Evolutionary conservation across 2,888 invertebrate genomes (phyloP), one percentile per base, ranked within the genome.

Genomic region (Syrphus vitripennis): DNA sequence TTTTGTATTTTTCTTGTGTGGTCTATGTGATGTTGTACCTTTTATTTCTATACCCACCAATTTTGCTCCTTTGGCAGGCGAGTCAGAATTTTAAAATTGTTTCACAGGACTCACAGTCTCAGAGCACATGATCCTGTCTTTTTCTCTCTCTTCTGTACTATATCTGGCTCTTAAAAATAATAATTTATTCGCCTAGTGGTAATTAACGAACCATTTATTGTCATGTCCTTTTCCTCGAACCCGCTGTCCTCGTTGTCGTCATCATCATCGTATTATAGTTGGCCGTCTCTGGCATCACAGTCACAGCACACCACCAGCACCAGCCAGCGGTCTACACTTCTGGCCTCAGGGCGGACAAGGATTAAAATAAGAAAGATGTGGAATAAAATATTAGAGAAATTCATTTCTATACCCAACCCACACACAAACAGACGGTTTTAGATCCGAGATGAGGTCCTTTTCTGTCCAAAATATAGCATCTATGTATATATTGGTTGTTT

Each of bases 361-460:
- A 90, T 90, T 90, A 90, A 91, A 90, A 91, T 90, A 90, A 91
- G 91, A 90, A 90, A 90, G 91, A 90, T 91, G 90, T 90, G 90
- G 88, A 90, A 90, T 91, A 90, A 90, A 91, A 91, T 90, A 90
- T 90, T 90, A 81, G 76, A 75, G 81, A 76, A 65, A 76, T 61
- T 69, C 76, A 53, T 16, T 63, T n/a, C 12, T 16, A 48, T 9
- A 19, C 21, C 7, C 4, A 21, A 16, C 10, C 1, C 29, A 24
- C 53, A 34, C 48, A 45, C n/a, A 65, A 16, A 57, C 45, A 75
- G 16, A 80, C 34, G 61, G 37, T 34, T 50, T 31, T 48, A 76
- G 57, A 59, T 75, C 75, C 75, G 48, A 55, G 31, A 55, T 40
- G 50, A 76, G 50, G 76, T 72, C 71, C 71, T 76, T 40, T 76